phyloP scores from a whole-genome alignment of 2,888 invertebrate species.

The Blera fallax region DNA sequence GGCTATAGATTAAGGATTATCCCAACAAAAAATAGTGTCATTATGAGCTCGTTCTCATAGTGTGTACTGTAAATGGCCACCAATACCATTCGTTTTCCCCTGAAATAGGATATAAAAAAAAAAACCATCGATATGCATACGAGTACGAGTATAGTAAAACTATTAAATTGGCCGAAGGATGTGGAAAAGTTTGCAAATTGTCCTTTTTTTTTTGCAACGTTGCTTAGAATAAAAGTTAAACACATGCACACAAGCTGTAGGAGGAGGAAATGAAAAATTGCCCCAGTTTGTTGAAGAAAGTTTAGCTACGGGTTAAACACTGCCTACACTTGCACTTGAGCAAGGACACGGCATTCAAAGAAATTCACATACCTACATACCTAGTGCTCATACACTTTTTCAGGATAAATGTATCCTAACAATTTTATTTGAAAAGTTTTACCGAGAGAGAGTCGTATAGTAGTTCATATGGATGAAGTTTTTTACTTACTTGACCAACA shows the following conservation, averaged over 20 bases:
- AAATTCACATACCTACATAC: neutral
- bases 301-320: neutral
- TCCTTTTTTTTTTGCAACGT: neutral
- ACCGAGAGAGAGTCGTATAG: neutral
- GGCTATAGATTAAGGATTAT: no score
- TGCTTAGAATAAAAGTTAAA: neutral
- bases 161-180: neutral
- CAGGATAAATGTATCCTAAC: neutral
- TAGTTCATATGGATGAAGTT: conserved; percentile 1
- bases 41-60: neutral
- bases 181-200: neutral
- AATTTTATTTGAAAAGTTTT: conserved; percentile 51
- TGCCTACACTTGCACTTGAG: neutral
- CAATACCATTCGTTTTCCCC: neutral
- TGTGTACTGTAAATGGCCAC: neutral
- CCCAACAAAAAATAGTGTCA: neutral
- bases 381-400: neutral
- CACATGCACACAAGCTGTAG: neutral
- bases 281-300: neutral
- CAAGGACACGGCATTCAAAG: neutral
- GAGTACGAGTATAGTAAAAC: neutral
- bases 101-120: neutral
- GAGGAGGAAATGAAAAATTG: neutral
- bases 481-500: conserved; percentile 22
- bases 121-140: neutral